These are phyloP conservation scores for Sphaerodactylus townsendi DNA, from an alignment of 2,113 vertebrate genomes.

Conservation along the genomic window DNA sequence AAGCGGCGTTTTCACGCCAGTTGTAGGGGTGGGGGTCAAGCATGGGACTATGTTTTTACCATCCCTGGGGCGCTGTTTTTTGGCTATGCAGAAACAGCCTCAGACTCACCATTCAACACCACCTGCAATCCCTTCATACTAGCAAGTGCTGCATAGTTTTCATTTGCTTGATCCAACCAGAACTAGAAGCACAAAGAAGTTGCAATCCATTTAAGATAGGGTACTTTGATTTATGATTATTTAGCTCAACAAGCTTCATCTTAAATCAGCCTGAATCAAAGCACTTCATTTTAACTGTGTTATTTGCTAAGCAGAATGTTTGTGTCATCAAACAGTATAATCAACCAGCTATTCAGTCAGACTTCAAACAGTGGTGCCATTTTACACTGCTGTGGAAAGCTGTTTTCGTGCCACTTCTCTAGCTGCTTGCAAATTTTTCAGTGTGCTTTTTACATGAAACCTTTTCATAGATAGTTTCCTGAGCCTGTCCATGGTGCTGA, in stretches of 20 bases:
- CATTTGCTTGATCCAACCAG: not conserved
- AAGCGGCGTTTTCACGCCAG: too few relatives aligned
- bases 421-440: not conserved
- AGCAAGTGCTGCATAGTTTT: not conserved
- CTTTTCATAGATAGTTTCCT: not conserved
- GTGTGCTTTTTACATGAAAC: not conserved
- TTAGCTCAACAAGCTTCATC: conserved; percentile 1
- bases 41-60: too few relatives aligned
- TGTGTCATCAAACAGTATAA: conserved; percentile 24
- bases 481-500: not conserved
- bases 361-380: not conserved
- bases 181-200: not conserved
- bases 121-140: not conserved
- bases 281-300: conserved; percentile 2
- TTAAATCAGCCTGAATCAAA: conserved; percentile 16
- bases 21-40: too few relatives aligned
- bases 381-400: not conserved
- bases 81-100: too few relatives aligned
- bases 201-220: not conserved
- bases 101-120: not conserved
- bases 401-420: not conserved
- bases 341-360: conserved; percentile 16
- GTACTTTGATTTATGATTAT: conserved; percentile 19
- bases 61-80: too few relatives aligned
- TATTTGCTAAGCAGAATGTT: conserved; percentile 20